Conservation (phyloP, 1,140 invertebrate genomes). For the Caenorhabditis inopinata region DNA sequence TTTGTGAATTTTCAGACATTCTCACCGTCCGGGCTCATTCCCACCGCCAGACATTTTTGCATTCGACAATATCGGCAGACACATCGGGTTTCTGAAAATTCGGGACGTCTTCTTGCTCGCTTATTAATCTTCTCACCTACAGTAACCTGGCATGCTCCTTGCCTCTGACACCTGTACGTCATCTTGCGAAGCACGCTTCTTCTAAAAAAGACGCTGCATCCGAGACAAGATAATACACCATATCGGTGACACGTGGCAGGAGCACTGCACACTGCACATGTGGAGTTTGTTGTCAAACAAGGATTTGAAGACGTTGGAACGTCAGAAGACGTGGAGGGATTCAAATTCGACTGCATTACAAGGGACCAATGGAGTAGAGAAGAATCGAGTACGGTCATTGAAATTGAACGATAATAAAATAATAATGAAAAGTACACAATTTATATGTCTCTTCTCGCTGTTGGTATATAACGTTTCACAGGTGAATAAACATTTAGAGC, state of each 20-base stretch:
- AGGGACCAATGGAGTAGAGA: too few species aligned
- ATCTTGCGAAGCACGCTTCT: neutral
- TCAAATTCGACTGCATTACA: too few species aligned
- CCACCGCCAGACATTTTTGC: neutral
- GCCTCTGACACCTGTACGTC: neutral
- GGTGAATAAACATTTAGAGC: too few species aligned
- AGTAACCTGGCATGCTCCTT: neutral
- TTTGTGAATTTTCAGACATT: neutral
- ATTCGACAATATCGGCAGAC: conserved; percentile 12
- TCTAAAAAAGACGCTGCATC: conserved; percentile 23
- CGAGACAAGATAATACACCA: neutral
- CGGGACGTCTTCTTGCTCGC: neutral
- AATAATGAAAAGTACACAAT: too few species aligned
- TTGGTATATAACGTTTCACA: too few species aligned
- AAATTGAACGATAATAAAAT: too few species aligned
- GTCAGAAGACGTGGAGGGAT: too few species aligned
- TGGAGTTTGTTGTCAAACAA: neutral
- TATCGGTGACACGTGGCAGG: neutral
- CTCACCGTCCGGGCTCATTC: neutral
- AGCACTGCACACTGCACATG: neutral
- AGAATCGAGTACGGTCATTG: too few species aligned
- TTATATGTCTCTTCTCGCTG: too few species aligned
- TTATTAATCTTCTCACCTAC: neutral
- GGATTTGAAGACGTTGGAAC: too few species aligned
- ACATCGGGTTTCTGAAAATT: conserved; percentile 5